These are phyloP conservation scores for Cantharis nigra DNA, from an alignment of 2,888 invertebrate genomes.

Conservation along the genomic window DNA sequence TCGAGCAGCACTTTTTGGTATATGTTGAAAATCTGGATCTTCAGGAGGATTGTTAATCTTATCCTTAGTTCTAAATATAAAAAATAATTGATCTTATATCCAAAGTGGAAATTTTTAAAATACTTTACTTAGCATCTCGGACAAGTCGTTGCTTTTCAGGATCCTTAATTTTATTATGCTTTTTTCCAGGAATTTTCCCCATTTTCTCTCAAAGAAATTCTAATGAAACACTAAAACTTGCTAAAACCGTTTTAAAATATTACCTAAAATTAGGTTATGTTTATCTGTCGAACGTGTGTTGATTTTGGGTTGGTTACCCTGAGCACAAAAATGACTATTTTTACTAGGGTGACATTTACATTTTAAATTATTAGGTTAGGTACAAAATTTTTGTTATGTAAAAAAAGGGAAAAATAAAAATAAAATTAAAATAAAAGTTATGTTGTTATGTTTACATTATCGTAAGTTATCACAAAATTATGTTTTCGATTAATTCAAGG, in stretches of 20 bases:
- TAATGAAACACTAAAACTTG: neutral
- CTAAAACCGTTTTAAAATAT: too few relatives aligned
- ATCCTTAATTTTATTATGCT: constrained; percentile 79
- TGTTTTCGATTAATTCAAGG: neutral
- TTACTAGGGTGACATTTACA: neutral
- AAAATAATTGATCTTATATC: neutral
- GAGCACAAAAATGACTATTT: too few relatives aligned
- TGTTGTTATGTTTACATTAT: neutral
- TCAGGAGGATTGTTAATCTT: constrained; percentile 78
- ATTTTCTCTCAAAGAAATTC: neutral
- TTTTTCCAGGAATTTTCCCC: constrained; percentile 77
- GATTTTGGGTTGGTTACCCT: neutral
- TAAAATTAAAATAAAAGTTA: neutral
- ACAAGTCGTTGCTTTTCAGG: constrained; percentile 71
- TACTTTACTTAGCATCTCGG: constrained; percentile 58
- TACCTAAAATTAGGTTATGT: neutral
- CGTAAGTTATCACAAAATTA: neutral
- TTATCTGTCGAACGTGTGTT: neutral
- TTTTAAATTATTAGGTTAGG: neutral
- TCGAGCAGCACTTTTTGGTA: constrained; percentile 71
- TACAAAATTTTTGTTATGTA: neutral
- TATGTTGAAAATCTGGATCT: constrained; percentile 71
- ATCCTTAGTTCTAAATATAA: constrained; percentile 65
- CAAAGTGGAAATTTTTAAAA: neutral
- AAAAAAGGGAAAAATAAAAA: neutral